Evolutionary conservation across 1,140 invertebrate genomes (phyloP), one percentile per base, ranked within the genome.

Genomic region (Plectrocnemia conspersa): DNA sequence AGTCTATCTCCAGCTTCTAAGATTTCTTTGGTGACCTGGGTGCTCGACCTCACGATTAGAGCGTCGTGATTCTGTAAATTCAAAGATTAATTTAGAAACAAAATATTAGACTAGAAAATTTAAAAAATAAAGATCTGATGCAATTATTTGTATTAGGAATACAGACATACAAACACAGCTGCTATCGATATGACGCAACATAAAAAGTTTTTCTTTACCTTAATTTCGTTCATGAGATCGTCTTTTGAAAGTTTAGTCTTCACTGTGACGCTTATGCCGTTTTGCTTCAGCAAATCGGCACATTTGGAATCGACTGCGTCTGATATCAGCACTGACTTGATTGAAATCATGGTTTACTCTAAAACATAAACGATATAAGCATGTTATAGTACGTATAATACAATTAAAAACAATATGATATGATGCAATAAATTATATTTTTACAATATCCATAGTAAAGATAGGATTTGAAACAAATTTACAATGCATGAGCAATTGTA

Each of bases 21-120:
- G 2, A 98, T 82, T 58, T 95, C 91, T 47, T 82, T 81, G n/a
- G 91, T 97, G 16, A 98, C 93, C 80, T 95, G 94, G 0, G 95
- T 96, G 48, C 95, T 94, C 4, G 93, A 97, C 15, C 96, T 81
- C 1, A 98, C 94, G 56, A 98, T 90, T 48, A 97, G 76, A 0
- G 84, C 93, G 71, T 98, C 92, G 68, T 92, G 87, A 59, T 92
- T 85, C 88, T 93, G 64, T 5, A 72, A 56, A 23, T 66, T 65
- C 58, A 55, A 53, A 63, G 33, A 49, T 41, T 50, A 49, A 32
- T 16, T 40, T 54, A 5, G 15, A 33, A 57, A 47, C 11, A 9
- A 23, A 19, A 22, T 16, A 24, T 9, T 16, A 24, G 3, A 2
- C 18, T 21, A 29, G 3, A 16, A 24, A 47, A n/a, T 47, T 47